These are phyloP conservation scores for Ellobius talpinus DNA, from an alignment of 2,113 vertebrate genomes.

Conservation along the genomic window DNA sequence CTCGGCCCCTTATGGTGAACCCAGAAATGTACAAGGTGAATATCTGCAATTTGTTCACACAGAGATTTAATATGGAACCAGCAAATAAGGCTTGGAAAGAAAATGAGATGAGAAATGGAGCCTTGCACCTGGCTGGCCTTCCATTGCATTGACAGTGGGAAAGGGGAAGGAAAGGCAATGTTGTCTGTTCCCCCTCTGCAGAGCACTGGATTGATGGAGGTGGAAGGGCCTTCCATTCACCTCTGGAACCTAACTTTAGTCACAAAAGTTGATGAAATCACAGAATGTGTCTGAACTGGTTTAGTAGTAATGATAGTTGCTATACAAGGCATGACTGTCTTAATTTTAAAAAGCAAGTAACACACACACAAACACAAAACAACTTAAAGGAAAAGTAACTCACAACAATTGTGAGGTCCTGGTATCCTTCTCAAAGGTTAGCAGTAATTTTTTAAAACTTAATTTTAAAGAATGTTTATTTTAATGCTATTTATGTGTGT, in stretches of 20 bases:
- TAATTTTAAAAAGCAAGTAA: conserved; percentile 16
- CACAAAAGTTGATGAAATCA: neutral
- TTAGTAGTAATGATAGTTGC: neutral
- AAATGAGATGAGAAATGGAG: neutral
- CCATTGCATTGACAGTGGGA: neutral
- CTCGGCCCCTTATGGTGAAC: conserved; percentile 80
- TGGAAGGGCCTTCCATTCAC: neutral
- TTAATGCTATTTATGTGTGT: neutral
- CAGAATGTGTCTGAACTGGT: neutral
- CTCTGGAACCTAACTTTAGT: neutral
- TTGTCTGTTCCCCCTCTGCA: neutral
- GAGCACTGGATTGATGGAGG: neutral
- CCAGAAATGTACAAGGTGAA: conserved; percentile 90
- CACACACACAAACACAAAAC: too few species aligned
- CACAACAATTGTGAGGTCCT: neutral
- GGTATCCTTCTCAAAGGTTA: neutral
- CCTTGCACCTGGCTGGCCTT: neutral
- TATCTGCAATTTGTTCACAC: neutral
- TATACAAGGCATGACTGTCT: neutral
- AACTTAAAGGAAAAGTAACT: neutral
- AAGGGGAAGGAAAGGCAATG: neutral
- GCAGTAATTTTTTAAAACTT: neutral
- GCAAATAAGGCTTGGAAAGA: neutral
- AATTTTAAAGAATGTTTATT: neutral
- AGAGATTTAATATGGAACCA: neutral